These are phyloP conservation scores for Enteromius trimaculatus DNA, from an alignment of 2,797 vertebrate genomes.

Conservation along the genomic window DNA sequence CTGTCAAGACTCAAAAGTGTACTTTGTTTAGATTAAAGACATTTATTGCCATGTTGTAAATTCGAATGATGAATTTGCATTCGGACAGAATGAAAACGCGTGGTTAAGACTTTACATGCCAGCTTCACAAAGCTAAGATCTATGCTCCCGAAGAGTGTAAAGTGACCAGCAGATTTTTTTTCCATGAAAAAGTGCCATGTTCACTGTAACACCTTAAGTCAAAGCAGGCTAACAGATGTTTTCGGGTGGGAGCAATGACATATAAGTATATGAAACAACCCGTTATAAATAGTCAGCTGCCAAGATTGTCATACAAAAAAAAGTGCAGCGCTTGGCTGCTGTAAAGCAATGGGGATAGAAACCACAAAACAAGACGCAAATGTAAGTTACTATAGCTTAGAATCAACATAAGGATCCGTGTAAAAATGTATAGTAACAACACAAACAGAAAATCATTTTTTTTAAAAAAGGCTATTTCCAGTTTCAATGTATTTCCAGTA, in stretches of 20 bases:
- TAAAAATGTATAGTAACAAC: conserved; percentile 45
- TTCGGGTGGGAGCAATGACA: conserved; percentile 41
- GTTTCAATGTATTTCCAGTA: conserved; percentile 31
- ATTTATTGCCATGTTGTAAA: conserved; percentile 20
- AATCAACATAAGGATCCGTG: conserved; percentile 40
- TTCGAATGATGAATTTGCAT: conserved; percentile 34
- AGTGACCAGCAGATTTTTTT: conserved; percentile 38
- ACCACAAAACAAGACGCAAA: conserved; percentile 11
- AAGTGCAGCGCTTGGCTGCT: conserved; percentile 29
- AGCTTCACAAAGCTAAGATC: neutral
- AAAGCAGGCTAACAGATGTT: conserved; percentile 44
- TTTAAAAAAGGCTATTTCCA: conserved; percentile 24
- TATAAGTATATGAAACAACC: neutral
- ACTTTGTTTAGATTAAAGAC: conserved; percentile 26
- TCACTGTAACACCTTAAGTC: conserved; percentile 50
- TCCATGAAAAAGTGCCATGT: conserved; percentile 54
- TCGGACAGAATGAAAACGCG: conserved; percentile 21
- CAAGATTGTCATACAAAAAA: conserved; percentile 7
- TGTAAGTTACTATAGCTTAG: conserved; percentile 34
- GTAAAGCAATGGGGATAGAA: conserved; percentile 19
- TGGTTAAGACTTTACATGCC: conserved; percentile 37
- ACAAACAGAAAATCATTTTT: conserved; percentile 3
- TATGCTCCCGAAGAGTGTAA: conserved; percentile 15
- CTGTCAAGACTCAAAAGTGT: conserved; percentile 32
- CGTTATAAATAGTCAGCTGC: conserved; percentile 33